Base-by-base conservation (phyloP, 2,113 vertebrate genomes). In the Fregetta grallaria region DNA sequence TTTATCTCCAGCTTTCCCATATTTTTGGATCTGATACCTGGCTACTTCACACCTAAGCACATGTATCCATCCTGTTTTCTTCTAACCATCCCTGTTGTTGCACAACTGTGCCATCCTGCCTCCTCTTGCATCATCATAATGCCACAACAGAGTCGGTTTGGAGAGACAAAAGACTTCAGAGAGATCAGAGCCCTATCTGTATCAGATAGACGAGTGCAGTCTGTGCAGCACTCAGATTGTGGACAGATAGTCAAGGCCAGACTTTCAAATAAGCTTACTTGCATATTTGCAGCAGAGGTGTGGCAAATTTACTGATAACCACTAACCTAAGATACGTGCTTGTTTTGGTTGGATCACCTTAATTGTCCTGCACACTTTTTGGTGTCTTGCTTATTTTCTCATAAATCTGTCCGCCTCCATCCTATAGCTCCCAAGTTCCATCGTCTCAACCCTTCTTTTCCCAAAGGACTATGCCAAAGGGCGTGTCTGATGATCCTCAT, bases 21-120 rank as follows among this genome's bases (percentile, higher is more conserved):
- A 59, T 79, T 85, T 93, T 95, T 84, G 32, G 75, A 95, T 95
- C 95, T 93, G 93, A 95, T 93, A 88, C n/a, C 62, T 52, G 75
- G 38, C 81, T 95, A 30, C 81, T 79, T 95, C 82, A 86, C 90
- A 88, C 88, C 93, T 77, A 65, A 91, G 77, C 45, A 49, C 70
- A 59, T 6, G 66, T 12, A 90, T 45, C 95, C 61, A 29, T 67
- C 50, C 8, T 88, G 85, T 90, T 97, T 86, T 72, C 83, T 90
- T 95, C 85, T 21, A 86, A 93, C 77, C 81, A 59, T 45, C 77
- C 92, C 66, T 9, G 14, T 1, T 53, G 40, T 97, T 97, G 88
- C 93, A 94, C 71, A 95, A 90, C 87, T 18, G 1, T 72, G 66
- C 55, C 4, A 6, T 91, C 58, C 94, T 93, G 74, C 90, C 91